Conservation (phyloP, 1,140 invertebrate genomes). For the Zaprionus ornatus region DNA sequence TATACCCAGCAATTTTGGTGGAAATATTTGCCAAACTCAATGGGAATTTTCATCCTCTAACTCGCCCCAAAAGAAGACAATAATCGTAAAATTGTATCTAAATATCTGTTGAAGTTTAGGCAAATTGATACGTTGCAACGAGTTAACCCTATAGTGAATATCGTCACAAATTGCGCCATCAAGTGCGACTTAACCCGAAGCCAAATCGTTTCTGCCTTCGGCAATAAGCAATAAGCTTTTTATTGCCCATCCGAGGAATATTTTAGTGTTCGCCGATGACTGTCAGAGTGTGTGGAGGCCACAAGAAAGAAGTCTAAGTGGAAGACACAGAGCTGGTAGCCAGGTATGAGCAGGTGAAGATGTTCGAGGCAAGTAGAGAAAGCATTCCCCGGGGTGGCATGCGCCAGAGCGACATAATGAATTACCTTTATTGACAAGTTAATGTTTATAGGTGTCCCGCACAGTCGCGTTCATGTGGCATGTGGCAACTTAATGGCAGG, state of each 20-base stretch:
- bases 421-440: constrained; percentile 84
- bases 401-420: constrained; percentile 79
- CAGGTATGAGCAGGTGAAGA: neutral
- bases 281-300: constrained; percentile 45
- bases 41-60: neutral
- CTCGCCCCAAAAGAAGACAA: neutral
- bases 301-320: neutral
- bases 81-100: constrained; percentile 2
- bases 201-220: constrained; percentile 11
- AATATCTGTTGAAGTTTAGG: neutral
- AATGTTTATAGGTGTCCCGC: constrained; percentile 79
- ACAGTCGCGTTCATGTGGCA: constrained; percentile 12
- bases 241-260: constrained; percentile 71
- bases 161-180: neutral
- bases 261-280: constrained; percentile 66
- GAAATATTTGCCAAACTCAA: neutral
- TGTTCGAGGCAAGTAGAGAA: constrained; percentile 23
- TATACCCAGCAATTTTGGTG: neutral
- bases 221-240: constrained; percentile 72
- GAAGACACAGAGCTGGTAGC: constrained; percentile 5
- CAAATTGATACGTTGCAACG: neutral
- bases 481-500: constrained; percentile 64
- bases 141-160: neutral
- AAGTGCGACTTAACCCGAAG: neutral
- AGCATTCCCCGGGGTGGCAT: constrained; percentile 44